phyloP scores from a whole-genome alignment of 2,797 vertebrate species.

The Vireo griseus region DNA sequence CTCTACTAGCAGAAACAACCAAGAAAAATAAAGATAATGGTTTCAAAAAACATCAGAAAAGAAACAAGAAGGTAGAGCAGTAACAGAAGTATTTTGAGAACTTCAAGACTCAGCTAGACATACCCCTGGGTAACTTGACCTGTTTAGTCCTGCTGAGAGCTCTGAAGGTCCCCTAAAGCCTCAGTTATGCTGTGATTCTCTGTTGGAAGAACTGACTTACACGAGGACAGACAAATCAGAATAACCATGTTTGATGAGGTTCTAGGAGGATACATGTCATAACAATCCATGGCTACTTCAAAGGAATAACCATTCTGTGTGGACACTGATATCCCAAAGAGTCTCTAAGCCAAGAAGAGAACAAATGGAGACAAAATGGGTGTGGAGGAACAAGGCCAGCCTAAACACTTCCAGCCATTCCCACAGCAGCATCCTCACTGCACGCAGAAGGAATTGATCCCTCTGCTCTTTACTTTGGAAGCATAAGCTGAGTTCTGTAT shows the following conservation, averaged over 20 bases:
- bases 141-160: neutral
- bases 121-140: neutral
- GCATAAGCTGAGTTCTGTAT: neutral
- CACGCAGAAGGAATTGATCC: neutral
- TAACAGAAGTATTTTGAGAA: neutral
- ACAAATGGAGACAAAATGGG: neutral
- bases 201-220: neutral
- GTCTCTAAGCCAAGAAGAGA: neutral
- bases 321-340: neutral
- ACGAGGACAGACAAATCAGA: neutral
- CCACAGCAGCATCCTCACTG: neutral
- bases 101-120: neutral
- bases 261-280: neutral
- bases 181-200: neutral
- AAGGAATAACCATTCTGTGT: neutral
- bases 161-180: neutral
- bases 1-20: neutral
- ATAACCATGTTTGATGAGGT: accelerated
- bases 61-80: neutral
- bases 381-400: neutral
- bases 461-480: neutral
- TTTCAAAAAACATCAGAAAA: neutral
- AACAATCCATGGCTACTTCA: neutral
- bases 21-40: neutral
- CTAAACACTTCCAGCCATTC: neutral